Evolutionary conservation across 2,113 vertebrate genomes (phyloP).

Genomic region (Prunella fulvescens): DNA sequence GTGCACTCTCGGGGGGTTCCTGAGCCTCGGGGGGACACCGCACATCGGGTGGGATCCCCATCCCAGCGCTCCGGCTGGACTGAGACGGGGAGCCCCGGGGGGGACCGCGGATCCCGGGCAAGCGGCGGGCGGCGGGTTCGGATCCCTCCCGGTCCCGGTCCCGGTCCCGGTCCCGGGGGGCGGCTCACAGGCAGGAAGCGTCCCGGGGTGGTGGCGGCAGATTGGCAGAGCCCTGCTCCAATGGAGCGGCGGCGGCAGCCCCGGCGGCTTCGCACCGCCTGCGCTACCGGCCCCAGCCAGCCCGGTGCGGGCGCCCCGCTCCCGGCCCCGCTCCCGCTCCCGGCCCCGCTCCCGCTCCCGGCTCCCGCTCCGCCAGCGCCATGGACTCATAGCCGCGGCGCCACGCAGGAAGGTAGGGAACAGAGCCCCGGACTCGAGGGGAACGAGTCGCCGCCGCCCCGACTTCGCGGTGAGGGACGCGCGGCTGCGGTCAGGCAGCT

Average conservation of each 20-base stretch:
- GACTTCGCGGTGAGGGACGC: neutral
- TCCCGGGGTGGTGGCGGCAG: constrained; percentile 9
- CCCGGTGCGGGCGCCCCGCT: neutral
- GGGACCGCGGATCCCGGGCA: neutral
- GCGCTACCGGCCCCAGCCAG: constrained; percentile 2
- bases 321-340: neutral
- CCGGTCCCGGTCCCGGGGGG: neutral
- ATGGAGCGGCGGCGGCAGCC: constrained; percentile 19
- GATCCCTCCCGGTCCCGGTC: neutral
- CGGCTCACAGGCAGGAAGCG: constrained; percentile 36
- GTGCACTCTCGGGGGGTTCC: no score
- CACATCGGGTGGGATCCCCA: neutral
- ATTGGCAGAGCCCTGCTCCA: constrained; percentile 57
- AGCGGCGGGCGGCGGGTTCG: rapidly evolving
- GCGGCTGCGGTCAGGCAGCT: neutral
- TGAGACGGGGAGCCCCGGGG: rapidly evolving
- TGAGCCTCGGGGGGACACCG: neutral
- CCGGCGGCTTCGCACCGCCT: constrained; percentile 31
- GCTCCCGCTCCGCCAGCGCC: neutral
- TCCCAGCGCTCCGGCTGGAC: neutral
- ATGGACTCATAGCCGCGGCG: constrained; percentile 27
- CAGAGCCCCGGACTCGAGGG: neutral
- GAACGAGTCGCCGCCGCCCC: neutral
- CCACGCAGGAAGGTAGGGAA: constrained; percentile 38
- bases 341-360: neutral